Conservation (phyloP, 2,888 invertebrate species). For the Cyclophora punctaria region DNA sequence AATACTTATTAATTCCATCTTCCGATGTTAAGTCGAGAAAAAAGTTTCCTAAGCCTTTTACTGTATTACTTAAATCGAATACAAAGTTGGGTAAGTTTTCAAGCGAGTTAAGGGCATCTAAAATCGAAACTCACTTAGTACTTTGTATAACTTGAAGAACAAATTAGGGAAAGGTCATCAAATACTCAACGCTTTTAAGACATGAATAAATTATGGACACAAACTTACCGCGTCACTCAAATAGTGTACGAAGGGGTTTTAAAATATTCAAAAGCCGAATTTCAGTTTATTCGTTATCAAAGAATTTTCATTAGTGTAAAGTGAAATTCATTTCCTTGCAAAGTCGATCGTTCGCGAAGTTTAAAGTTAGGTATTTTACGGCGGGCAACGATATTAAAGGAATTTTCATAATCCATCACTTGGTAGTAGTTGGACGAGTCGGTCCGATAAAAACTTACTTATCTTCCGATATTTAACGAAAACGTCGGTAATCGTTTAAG, state of each 20-base stretch:
- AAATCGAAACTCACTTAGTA: not conserved
- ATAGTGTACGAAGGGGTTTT: slow-evolving; percentile 3
- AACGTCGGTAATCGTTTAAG: slow-evolving; percentile 2
- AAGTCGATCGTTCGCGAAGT: slow-evolving; percentile 47
- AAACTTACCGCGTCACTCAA: slow-evolving; percentile 12
- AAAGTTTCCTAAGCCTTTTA: no score
- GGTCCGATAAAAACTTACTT: slow-evolving; percentile 18
- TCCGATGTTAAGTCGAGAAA: no score
- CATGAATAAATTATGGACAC: slow-evolving; percentile 11
- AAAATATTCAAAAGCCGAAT: slow-evolving; percentile 29
- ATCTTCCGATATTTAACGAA: slow-evolving; percentile 7
- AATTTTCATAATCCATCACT: slow-evolving; percentile 67
- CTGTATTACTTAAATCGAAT: no score
- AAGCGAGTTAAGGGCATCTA: not conserved
- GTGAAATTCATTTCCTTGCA: slow-evolving; percentile 61
- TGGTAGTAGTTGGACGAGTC: slow-evolving; percentile 23
- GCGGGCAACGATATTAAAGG: slow-evolving; percentile 48
- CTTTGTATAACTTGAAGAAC: not conserved
- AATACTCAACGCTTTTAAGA: slow-evolving; percentile 10
- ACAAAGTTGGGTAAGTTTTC: not conserved
- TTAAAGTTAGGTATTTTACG: slow-evolving; percentile 45
- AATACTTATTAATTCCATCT: no score
- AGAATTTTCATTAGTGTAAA: slow-evolving; percentile 69
- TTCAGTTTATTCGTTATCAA: slow-evolving; percentile 40
- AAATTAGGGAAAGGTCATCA: slow-evolving; percentile 8